Conservation (phyloP, 2,113 vertebrate species). For the Electrona antarctica region DNA sequence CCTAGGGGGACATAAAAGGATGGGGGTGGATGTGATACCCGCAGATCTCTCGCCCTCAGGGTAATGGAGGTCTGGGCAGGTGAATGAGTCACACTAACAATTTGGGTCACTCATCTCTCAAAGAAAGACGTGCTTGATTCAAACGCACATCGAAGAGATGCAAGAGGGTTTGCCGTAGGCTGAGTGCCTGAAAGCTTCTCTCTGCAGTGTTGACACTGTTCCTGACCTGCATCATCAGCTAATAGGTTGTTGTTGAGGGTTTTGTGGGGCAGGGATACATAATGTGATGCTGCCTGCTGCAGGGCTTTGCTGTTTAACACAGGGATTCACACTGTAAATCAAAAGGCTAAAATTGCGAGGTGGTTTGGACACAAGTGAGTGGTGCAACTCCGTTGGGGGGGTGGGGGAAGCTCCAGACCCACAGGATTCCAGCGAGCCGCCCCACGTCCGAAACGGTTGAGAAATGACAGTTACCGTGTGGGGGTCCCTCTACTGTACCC, state of each 20-base stretch:
- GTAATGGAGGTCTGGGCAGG: slow-evolving; percentile 10
- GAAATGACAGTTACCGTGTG: too few species aligned
- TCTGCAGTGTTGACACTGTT: background rate
- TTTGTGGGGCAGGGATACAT: background rate
- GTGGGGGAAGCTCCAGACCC: too few species aligned
- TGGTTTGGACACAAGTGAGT: too few species aligned
- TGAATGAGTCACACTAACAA: slow-evolving; percentile 40
- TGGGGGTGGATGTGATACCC: slow-evolving; percentile 3
- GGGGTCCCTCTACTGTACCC: too few species aligned
- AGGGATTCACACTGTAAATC: too few species aligned
- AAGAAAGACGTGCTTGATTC: slow-evolving; percentile 10
- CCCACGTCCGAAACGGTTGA: too few species aligned
- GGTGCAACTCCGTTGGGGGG: too few species aligned
- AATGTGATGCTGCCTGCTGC: too few species aligned
- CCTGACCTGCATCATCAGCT: background rate
- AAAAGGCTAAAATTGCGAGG: too few species aligned
- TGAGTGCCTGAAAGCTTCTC: background rate
- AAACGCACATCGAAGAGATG: slow-evolving; percentile 1
- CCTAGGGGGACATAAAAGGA: slow-evolving; percentile 19
- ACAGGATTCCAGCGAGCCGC: too few species aligned
- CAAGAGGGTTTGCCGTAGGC: background rate
- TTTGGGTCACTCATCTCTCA: slow-evolving; percentile 13
- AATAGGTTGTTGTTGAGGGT: background rate
- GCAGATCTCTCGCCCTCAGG: slow-evolving; percentile 30
- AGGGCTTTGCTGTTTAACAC: too few species aligned